Percentiles rank a stretch among this genome's conserved stretches.
These are phyloP conservation scores for Phymatocera aterrima DNA, from an alignment of 2,888 invertebrate genomes.

Conservation along the genomic window DNA sequence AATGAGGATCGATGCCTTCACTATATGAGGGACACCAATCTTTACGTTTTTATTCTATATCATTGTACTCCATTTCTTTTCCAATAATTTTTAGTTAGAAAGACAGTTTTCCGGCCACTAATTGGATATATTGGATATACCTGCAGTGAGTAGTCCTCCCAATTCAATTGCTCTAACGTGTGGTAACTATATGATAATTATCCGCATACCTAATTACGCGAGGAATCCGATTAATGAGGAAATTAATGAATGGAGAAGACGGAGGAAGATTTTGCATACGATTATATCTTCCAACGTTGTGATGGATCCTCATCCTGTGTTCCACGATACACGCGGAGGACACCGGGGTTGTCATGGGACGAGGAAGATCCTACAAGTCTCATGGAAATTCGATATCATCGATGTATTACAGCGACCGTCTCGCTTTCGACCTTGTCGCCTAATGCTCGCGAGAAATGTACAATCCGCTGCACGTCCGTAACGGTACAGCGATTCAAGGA, in stretches of 20 bases:
- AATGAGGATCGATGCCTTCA: slow-evolving; percentile 9
- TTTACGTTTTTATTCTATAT: background rate
- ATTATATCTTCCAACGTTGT: background rate
- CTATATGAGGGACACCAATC: background rate
- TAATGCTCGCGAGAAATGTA: slow-evolving; percentile 23
- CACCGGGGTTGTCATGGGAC: slow-evolving; percentile 37
- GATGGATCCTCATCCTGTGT: too few relatives aligned
- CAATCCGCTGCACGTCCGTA: background rate
- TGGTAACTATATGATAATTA: too few relatives aligned
- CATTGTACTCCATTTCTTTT: slow-evolving; percentile 16
- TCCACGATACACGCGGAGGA: background rate
- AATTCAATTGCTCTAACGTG: too few relatives aligned
- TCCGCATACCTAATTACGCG: too few relatives aligned
- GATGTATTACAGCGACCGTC: background rate
- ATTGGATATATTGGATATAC: too few relatives aligned
- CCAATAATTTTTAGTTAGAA: slow-evolving; percentile 37
- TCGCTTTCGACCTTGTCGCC: slow-evolving; percentile 41
- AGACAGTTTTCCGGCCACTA: too few relatives aligned
- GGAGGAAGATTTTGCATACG: background rate
- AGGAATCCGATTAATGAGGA: too few relatives aligned
- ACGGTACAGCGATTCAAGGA: slow-evolving; percentile 11
- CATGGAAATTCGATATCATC: slow-evolving; percentile 25
- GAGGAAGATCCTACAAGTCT: slow-evolving; percentile 25
- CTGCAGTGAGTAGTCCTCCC: too few relatives aligned
- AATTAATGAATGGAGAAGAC: too few relatives aligned